Evolutionary conservation across 1,140 invertebrate genomes (phyloP).

Genomic region (Hylaeus volcanicus): DNA sequence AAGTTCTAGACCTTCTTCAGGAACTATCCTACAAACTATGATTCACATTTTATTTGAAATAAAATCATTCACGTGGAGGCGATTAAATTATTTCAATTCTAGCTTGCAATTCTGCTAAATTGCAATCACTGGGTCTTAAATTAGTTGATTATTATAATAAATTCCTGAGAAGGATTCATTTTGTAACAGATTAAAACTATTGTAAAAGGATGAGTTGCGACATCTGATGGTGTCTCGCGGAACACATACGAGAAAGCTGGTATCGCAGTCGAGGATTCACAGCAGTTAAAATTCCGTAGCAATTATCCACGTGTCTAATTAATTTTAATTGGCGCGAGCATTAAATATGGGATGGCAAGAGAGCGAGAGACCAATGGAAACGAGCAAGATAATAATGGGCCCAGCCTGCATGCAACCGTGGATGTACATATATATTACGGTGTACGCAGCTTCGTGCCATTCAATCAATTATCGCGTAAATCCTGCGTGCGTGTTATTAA

Average conservation of each 20-base stretch:
- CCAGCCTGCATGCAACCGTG: background rate
- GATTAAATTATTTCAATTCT: too few species aligned
- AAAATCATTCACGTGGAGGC: too few species aligned
- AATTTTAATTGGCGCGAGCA: conserved; percentile 41
- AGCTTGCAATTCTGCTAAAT: too few species aligned
- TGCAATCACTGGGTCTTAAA: too few species aligned
- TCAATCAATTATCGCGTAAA: conserved; percentile 32
- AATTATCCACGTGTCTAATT: conserved; percentile 40
- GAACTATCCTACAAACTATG: too few species aligned
- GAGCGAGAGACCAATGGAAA: conserved; percentile 12
- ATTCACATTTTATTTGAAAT: too few species aligned
- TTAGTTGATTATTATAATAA: too few species aligned
- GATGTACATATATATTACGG: background rate
- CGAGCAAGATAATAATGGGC: background rate
- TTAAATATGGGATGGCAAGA: conserved; percentile 22
- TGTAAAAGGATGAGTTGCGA: background rate
- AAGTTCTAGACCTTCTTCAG: too few species aligned
- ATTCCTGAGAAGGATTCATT: too few species aligned
- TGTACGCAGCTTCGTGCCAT: background rate
- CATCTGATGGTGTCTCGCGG: background rate
- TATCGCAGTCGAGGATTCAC: background rate
- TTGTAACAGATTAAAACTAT: too few species aligned
- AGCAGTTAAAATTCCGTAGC: conserved; percentile 28
- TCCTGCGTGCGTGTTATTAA: conserved; percentile 6
- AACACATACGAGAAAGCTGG: background rate